Evolutionary conservation across 2,797 vertebrate genomes (phyloP), one percentile per base, ranked within the genome.

Genomic region (Galago senegalensis): DNA sequence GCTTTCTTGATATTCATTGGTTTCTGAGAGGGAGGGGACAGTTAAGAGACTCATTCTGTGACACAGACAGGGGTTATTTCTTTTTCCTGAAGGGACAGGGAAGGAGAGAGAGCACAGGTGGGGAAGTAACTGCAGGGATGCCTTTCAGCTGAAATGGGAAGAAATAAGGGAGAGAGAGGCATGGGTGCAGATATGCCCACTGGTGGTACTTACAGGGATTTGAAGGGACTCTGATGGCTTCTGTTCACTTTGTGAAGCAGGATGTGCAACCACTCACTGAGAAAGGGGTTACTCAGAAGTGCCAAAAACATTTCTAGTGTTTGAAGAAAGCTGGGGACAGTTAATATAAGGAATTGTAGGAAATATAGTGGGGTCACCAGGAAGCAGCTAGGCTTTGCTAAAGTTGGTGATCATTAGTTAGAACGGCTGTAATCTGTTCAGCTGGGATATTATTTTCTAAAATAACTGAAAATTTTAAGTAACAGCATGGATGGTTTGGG

Each of bases 141-240:
- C 9, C 53, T 92, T 96, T 92, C 37, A 29, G 5, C 10, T 37
- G 23, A 92, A 60, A 96, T 63, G 53, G 60, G 70, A 86, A 95
- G 94, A 97, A 93, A 60, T 72, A 69, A 95, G 40, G 69, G 75
- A 95, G 85, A 76, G 65, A 40, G 2, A 63, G 76, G 25, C 53
- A 18, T 46, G 10, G n/a, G 60, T 72, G 14, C 20, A 43, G 58
- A 23, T 37, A 60, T 61, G 31, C 49, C 16, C 82, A 12, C 29
- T 37, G n/a, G n/a, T 89, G 67, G 92, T 17, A 20, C 18, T 76
- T 23, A 0, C 6, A 4, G 34, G 11, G 27, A 80, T 80, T 81
- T 77, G 85, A 83, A 80, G n/a, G 46, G 16, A 84, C 34, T 67
- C 18, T 29, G 9, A n/a, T 60, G 65, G 27, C 56, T 72, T 97